Evolutionary conservation across 1,140 invertebrate genomes (phyloP), one percentile per base, ranked within the genome.

Genomic region (Drosophila lowei): DNA sequence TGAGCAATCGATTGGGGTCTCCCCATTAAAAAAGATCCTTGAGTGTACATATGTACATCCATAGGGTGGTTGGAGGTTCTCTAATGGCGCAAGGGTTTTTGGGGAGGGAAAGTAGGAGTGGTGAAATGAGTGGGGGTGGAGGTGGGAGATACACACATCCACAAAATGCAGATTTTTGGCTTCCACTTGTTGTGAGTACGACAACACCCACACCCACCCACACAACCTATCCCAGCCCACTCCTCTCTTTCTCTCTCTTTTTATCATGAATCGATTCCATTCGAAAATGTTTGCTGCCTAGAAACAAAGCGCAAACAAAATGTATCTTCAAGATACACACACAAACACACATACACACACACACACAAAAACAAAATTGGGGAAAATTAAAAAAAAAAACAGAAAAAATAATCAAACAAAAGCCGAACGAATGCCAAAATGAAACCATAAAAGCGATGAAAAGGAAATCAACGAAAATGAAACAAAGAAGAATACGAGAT

Each of bases 161-260:
- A 38, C 43, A 68, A 34, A 9, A 11, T 68, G 61, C 71, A 76
- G 61, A 74, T 75, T 67, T 75, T 74, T 75, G 71, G 72, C 71
- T 75, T 75, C 71, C 72, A 75, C 72, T 75, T 75, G 72, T 75
- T 75, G 72, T 68, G 23, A 49, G 63, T 18, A 38, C 72, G 21
- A 28, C 55, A 54, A 18, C 30, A 15, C 30, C 13, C 21, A 7
- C 28, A 7, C n/a, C 57, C 18, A 28, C 16, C 15, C 46, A 23
- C 21, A 25, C 4, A 25, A 25, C 23, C 23, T 5, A 25, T 25
- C 4, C 23, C 23, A 25, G 23, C 23, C 4, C 23, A 25, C 23
- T 25, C 49, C 21, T 23, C 30, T 6, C 9, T 16, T 16, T 25
- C 6, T 21, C 13, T 21, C 25, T 55, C 3, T 42, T 46, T 47